Evolutionary conservation across 2,113 vertebrate species (phyloP), one percentile per base, ranked within the genome.

Genomic region (Narcine bancroftii): DNA sequence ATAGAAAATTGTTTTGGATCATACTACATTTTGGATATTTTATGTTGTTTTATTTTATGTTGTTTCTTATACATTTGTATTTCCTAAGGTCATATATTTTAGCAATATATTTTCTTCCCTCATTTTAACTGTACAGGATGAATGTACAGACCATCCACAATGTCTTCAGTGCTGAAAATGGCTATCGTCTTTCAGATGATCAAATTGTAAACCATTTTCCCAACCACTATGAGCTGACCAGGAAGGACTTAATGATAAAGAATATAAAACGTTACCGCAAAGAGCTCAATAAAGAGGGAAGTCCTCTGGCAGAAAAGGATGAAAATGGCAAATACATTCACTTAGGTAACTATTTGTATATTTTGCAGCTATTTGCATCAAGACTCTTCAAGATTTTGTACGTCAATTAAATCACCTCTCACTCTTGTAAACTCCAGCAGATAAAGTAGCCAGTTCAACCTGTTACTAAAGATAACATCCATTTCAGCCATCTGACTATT

Each of bases 201-300:
- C 99, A 99, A 94, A 97, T 99, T 93, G 98, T 99, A 92, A 99
- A 99, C 94, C 99, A 99, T 92, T 99, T 99, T 91, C 99, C 98
- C 50, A 99, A 99, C 95, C 99, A 99, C 94, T 99, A 99, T 11
- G 99, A 99, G 75, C 95, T 99, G 93, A 99, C 99, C 60, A 96
- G 99, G 50, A 99, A 99, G 93, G 99, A 99, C 92, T 94, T 99
- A 94, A 99, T 99, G 99, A 97, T 99, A 93, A 99, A 99, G 94
- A 99, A 99, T 93, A 99, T 99, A 92, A 99, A 99, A 75, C 96
- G 99, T 47, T 99, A 99, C 93, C 96, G 98, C 91, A 99, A 98
- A 92, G 99, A 99, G 71, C 95, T 99, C 92, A 98, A 99, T 94
- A 99, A 99, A 92, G 99, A 99, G 93, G 95, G 97, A 89, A 99